Percentiles rank a stretch among this genome's conserved stretches.
Conservation (phyloP, 2,797 vertebrate genomes). For the Sebastiscus tertius region DNA sequence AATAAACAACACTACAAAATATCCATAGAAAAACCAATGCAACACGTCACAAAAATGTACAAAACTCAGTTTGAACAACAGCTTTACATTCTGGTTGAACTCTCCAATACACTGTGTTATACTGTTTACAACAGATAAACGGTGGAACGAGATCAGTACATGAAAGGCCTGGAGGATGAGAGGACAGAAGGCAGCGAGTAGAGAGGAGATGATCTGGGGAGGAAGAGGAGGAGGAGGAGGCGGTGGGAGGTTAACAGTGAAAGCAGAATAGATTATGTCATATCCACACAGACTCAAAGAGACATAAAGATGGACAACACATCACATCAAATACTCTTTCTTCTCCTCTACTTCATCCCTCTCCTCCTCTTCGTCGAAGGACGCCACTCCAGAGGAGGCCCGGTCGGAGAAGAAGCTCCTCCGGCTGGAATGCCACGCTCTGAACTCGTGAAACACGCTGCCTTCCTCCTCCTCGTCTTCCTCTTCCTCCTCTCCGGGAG, state of each 20-base stretch:
- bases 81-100: constrained; percentile 73
- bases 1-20: constrained; percentile 75
- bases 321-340: constrained; percentile 79
- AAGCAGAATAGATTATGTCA: constrained; percentile 58
- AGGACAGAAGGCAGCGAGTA: constrained; percentile 47
- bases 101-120: constrained; percentile 29
- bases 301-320: constrained; percentile 64
- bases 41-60: constrained; percentile 76
- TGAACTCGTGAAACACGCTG: constrained; percentile 81
- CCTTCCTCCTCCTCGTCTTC: constrained; percentile 84
- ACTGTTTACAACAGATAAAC: constrained; percentile 60
- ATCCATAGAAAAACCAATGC: constrained; percentile 77
- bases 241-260: constrained; percentile 35
- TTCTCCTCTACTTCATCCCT: constrained; percentile 78
- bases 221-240: constrained; percentile 7
- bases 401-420: constrained; percentile 89
- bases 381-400: constrained; percentile 91
- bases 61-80: constrained; percentile 78
- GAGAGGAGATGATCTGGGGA: constrained; percentile 19
- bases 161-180: constrained; percentile 48
- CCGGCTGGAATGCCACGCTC: constrained; percentile 80
- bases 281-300: constrained; percentile 63
- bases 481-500: constrained; percentile 87
- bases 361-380: constrained; percentile 88
- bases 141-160: constrained; percentile 34